A percentile compares a stretch with the other conserved stretches of the same genome.
Evolutionary conservation across 2,113 vertebrate genomes (phyloP).

Genomic region (Bettongia penicillata): DNA sequence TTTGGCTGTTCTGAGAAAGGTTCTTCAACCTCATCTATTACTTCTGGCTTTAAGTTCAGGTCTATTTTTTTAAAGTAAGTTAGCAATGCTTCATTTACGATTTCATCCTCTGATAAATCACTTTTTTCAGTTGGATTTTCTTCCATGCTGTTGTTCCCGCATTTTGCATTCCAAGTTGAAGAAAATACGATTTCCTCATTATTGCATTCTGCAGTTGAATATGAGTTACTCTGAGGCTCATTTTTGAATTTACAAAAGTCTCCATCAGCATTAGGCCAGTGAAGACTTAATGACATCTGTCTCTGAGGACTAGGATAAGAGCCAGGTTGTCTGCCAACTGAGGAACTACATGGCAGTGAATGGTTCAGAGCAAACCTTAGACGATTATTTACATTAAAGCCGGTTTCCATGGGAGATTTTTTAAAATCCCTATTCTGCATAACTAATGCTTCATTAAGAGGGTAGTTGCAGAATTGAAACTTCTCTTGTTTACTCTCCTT

Average conservation of each 20-base stretch:
- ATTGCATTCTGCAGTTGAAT: conserved; percentile 7
- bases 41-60: conserved; percentile 48
- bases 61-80: conserved; percentile 19
- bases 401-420: background rate
- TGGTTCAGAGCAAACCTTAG: background rate
- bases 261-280: background rate
- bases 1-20: conserved; percentile 4
- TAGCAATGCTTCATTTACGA: background rate
- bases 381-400: background rate
- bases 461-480: background rate
- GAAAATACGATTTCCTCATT: background rate
- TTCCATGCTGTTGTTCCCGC: background rate
- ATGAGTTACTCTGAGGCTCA: background rate
- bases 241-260: background rate
- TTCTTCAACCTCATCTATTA: conserved; percentile 18
- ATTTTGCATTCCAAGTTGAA: background rate
- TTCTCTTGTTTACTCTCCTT: background rate
- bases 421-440: background rate
- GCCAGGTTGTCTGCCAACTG: background rate
- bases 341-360: background rate
- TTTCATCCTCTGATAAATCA: background rate
- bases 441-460: background rate
- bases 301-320: background rate
- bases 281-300: background rate
- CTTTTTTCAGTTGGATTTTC: conserved; percentile 7